Evolutionary conservation across 2,797 vertebrate species (phyloP).

Genomic region (Ceryle rudis): DNA sequence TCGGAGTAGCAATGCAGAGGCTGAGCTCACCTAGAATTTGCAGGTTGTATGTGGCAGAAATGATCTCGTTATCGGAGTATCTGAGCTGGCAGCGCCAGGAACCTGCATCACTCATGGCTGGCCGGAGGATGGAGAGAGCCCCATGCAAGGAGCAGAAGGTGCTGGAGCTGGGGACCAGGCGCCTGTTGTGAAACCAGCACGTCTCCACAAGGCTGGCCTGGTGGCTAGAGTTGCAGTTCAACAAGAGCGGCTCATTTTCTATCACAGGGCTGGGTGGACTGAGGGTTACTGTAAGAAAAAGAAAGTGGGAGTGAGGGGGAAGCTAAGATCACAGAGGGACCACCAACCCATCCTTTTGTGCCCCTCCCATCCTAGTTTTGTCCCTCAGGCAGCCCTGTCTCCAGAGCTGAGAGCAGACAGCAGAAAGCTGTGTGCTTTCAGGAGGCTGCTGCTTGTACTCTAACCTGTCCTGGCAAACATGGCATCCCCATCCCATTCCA

Average conservation of each 20-base stretch:
- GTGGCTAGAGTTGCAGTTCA: constrained; percentile 78
- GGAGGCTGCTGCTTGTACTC: neutral
- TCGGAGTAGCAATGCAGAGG: neutral
- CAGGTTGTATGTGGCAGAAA: constrained; percentile 59
- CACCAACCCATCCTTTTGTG: neutral
- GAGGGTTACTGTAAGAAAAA: constrained; percentile 63
- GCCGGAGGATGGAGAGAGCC: constrained; percentile 46
- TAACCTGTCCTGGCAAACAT: neutral
- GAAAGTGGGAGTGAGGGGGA: rapidly evolving
- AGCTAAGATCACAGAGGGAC: neutral
- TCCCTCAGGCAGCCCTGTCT: neutral
- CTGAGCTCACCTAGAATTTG: constrained; percentile 71
- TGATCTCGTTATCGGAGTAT: constrained; percentile 61
- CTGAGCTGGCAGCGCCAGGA: constrained; percentile 75
- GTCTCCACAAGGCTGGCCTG: constrained; percentile 58
- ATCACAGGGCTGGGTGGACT: constrained; percentile 40
- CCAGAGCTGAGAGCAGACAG: neutral
- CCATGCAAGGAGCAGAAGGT: neutral
- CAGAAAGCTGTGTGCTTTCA: neutral
- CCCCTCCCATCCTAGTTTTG: neutral
- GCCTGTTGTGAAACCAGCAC: constrained; percentile 57
- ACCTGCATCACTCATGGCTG: constrained; percentile 53
- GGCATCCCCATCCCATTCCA: rapidly evolving
- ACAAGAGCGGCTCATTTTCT: constrained; percentile 10
- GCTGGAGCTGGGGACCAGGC: neutral